A percentile compares a stretch with the other conserved stretches of the same genome.
phyloP scores from a whole-genome alignment of 2,888 invertebrate genomes.

The Aphelenchoides bicaudatus region DNA sequence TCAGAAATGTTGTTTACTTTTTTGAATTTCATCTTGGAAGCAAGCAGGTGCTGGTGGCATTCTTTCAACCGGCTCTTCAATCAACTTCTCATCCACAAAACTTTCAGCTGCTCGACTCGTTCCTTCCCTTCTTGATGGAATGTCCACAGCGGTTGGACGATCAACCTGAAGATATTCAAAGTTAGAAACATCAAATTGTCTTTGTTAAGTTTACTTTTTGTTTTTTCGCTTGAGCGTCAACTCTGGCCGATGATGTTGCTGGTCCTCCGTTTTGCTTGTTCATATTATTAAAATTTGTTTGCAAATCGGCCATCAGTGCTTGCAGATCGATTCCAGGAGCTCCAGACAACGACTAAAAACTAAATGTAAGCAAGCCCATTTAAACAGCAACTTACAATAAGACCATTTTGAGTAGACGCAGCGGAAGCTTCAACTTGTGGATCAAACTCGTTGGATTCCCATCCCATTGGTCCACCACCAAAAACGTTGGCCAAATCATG shows the following conservation, averaged over 20 bases:
- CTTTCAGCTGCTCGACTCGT: background rate
- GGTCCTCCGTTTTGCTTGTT: no score
- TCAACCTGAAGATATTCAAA: background rate
- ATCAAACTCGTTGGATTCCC: no score
- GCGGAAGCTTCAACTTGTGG: no score
- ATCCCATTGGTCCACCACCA: background rate
- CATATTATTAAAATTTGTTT: background rate
- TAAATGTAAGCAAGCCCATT: background rate
- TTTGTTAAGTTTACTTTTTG: no score
- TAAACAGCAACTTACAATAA: slow-evolving; percentile 2
- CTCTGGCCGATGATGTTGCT: background rate
- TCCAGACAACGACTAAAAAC: background rate
- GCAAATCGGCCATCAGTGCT: slow-evolving; percentile 3
- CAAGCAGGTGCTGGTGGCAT: background rate
- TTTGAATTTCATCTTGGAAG: slow-evolving; percentile 1
- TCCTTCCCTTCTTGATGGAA: background rate
- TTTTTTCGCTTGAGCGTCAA: no score
- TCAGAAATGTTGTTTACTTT: background rate
- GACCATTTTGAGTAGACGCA: background rate
- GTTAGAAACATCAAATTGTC: background rate
- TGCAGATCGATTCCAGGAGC: background rate
- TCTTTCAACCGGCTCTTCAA: background rate
- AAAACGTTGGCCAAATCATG: background rate
- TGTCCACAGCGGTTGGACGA: background rate
- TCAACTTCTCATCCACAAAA: background rate